A percentile compares a stretch with the other conserved stretches of the same genome.
These are phyloP conservation scores for Cosmia pyralina DNA, from an alignment of 2,888 invertebrate species.

Conservation along the genomic window DNA sequence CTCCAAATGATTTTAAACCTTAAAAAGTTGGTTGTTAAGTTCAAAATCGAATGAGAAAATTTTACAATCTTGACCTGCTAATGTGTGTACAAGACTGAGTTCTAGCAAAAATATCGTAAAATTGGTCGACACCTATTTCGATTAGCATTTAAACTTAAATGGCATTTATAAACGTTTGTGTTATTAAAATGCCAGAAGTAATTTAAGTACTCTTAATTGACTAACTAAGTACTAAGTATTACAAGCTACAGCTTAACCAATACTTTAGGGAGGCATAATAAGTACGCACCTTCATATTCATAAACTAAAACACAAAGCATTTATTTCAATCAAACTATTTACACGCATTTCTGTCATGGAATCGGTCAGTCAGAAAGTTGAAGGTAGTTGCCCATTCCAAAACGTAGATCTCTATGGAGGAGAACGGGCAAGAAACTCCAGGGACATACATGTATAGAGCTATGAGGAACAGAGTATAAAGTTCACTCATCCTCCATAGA, in stretches of 20 bases:
- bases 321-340: not conserved
- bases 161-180: conserved; percentile 34
- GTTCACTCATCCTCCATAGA: too few species aligned
- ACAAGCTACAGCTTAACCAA: conserved; percentile 14
- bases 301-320: not conserved
- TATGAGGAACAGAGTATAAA: too few species aligned
- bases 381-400: too few species aligned
- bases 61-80: too few species aligned
- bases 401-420: too few species aligned
- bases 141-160: conserved; percentile 45
- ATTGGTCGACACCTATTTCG: conserved; percentile 7
- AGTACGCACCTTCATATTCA: not conserved
- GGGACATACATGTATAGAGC: too few species aligned
- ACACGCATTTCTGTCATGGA: not conserved
- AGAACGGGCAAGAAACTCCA: too few species aligned
- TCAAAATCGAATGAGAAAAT: too few species aligned
- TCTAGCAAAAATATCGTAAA: conserved; percentile 1
- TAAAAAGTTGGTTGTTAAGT: too few species aligned
- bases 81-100: not conserved
- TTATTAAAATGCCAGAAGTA: conserved; percentile 44
- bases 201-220: conserved; percentile 40
- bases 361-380: too few species aligned
- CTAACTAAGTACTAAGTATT: conserved; percentile 9
- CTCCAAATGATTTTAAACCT: too few species aligned
- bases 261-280: not conserved